Conservation (phyloP, 37 sponge, comb jelly and placozoan species). For the Amphimedon queenslandica region DNA sequence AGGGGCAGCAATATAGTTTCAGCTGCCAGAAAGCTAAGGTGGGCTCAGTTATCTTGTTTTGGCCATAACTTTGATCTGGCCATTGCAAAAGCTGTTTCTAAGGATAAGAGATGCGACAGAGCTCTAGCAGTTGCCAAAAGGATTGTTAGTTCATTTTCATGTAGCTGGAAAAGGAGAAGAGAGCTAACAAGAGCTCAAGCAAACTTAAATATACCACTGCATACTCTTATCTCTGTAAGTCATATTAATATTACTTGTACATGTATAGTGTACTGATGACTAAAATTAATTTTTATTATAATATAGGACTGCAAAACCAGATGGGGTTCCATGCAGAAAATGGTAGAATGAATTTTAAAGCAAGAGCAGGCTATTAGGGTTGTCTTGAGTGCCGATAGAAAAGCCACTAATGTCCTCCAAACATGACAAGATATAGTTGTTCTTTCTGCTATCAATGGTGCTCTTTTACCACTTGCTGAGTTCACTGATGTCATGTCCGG, state of each 20-base stretch:
- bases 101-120: too few species aligned
- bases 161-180: too few species aligned
- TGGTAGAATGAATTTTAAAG: constrained; percentile 3
- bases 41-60: too few species aligned
- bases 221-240: constrained; percentile 1
- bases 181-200: too few species aligned
- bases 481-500: constrained; percentile 24
- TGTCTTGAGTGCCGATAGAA: not conserved
- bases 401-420: not conserved
- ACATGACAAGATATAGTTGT: constrained; percentile 18
- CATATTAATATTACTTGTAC: too few species aligned
- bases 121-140: too few species aligned
- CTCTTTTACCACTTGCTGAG: constrained; percentile 4
- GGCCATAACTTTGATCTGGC: too few species aligned
- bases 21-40: not conserved
- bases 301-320: too few species aligned
- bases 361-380: not conserved
- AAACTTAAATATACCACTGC: constrained; percentile 19
- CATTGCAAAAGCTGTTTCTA: too few species aligned
- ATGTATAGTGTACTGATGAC: too few species aligned
- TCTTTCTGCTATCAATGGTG: constrained; percentile 9
- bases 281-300: too few species aligned
- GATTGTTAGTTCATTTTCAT: too few species aligned
- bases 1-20: constrained; percentile 17
- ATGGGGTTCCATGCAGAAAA: constrained; percentile 7